Conservation (phyloP, 1,140 invertebrate species). For the Cardiocondyla obscurior region DNA sequence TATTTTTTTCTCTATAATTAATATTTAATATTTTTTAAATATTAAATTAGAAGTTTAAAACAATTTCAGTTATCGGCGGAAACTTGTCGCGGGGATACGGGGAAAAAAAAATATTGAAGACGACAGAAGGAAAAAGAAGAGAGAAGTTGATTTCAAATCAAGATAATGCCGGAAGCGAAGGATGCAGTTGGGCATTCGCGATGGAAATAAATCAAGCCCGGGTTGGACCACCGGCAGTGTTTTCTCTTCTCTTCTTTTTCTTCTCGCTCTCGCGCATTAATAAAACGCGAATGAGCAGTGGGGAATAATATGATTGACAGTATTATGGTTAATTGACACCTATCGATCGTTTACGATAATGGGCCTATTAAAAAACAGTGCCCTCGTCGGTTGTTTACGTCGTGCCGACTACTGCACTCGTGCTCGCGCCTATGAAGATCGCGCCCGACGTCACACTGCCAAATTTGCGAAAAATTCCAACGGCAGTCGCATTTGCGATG, state of each 20-base stretch:
- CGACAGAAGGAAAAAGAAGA: neutral
- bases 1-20: neutral
- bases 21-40: neutral
- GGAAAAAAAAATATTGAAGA: conserved; percentile 45
- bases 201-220: conserved; percentile 66
- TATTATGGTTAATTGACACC: conserved; percentile 75
- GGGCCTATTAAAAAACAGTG: conserved; percentile 73
- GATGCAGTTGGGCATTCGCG: conserved; percentile 59
- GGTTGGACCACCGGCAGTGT: conserved; percentile 44
- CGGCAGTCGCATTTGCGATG: conserved; percentile 46
- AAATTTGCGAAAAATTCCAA: conserved; percentile 55
- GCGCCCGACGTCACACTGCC: neutral
- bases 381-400: conserved; percentile 70
- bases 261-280: conserved; percentile 41
- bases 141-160: conserved; percentile 55
- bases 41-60: neutral
- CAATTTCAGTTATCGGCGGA: conserved; percentile 57
- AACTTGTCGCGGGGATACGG: conserved; percentile 31
- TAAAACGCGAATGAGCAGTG: conserved; percentile 42
- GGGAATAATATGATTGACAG: conserved; percentile 68
- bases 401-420: conserved; percentile 43
- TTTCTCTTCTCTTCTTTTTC: neutral
- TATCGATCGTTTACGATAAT: conserved; percentile 69
- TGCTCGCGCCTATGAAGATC: conserved; percentile 2
- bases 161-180: conserved; percentile 66